Evolutionary conservation across 37 sponge, comb jelly and placozoan genomes (phyloP).

Genomic region (Theonella swinhoei): DNA sequence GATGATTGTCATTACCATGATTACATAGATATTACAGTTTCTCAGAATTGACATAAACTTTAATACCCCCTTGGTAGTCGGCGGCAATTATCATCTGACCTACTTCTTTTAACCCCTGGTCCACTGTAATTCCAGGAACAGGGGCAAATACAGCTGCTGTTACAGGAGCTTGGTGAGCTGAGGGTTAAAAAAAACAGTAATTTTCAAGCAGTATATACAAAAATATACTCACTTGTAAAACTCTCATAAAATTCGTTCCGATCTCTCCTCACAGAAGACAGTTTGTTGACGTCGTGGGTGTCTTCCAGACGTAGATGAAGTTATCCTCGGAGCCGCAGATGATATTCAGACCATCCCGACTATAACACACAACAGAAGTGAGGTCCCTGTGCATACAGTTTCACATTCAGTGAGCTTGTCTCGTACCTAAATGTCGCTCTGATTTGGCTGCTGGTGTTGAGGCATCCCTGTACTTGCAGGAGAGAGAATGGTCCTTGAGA

Average conservation of each 20-base stretch:
- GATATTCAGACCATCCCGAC: constrained; percentile 85
- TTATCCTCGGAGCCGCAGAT: constrained; percentile 95
- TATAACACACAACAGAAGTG: constrained; percentile 9
- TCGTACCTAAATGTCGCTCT: constrained; percentile 85
- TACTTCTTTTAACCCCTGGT: constrained; percentile 72
- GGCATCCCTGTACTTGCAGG: constrained; percentile 94
- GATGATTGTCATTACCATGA: no score
- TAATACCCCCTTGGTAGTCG: constrained; percentile 88
- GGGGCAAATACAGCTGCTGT: constrained; percentile 94
- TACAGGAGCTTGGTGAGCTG: constrained; percentile 84
- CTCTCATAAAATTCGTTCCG: constrained; percentile 90
- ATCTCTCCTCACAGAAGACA: constrained; percentile 83
- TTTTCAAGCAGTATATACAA: not conserved
- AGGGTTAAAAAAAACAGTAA: not conserved
- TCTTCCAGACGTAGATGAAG: constrained; percentile 86
- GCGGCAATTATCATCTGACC: constrained; percentile 92
- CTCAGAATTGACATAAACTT: constrained; percentile 81
- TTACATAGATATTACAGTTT: constrained; percentile 7
- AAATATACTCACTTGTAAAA: constrained; percentile 62
- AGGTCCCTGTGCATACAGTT: not conserved
- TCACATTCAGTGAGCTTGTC: not conserved
- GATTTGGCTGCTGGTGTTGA: constrained; percentile 93
- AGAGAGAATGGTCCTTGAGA: constrained; percentile 82
- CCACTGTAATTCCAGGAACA: constrained; percentile 87
- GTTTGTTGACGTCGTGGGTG: constrained; percentile 75